A percentile compares a stretch with the other conserved stretches of the same genome.
Conservation (phyloP, 2,888 invertebrate species). For the Mellilla xanthometata region DNA sequence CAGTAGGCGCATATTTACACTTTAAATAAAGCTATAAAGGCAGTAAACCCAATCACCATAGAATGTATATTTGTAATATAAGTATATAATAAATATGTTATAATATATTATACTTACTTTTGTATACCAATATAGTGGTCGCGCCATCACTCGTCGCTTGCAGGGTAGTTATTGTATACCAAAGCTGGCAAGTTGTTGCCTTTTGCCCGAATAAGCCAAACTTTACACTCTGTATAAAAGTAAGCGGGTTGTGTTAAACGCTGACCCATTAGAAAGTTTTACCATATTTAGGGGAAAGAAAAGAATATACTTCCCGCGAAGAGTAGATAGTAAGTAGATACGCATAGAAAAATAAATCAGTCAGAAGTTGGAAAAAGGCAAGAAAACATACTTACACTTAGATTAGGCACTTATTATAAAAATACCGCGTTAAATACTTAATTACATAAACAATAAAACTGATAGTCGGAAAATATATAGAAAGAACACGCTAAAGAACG, state of each 20-base stretch:
- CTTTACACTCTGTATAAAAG: slow-evolving; percentile 46
- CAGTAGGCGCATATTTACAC: neutral
- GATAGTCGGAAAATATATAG: too few relatives aligned
- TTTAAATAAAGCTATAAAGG: slow-evolving; percentile 21
- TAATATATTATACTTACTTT: slow-evolving; percentile 60
- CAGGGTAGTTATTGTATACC: slow-evolving; percentile 41
- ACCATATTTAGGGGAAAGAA: slow-evolving; percentile 2
- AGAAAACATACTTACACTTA: neutral
- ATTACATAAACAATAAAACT: too few relatives aligned
- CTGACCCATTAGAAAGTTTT: slow-evolving; percentile 32
- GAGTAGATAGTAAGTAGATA: too few relatives aligned
- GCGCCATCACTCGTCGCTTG: slow-evolving; percentile 46
- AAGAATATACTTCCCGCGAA: neutral
- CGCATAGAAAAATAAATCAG: neutral
- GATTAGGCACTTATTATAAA: too few relatives aligned
- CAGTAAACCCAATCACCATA: slow-evolving; percentile 30
- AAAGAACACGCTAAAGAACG: slow-evolving; percentile 2
- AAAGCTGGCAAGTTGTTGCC: slow-evolving; percentile 45
- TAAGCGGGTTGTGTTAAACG: slow-evolving; percentile 38
- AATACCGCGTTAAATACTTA: too few relatives aligned
- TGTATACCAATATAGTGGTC: slow-evolving; percentile 41
- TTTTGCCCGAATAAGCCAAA: slow-evolving; percentile 54
- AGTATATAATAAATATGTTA: slow-evolving; percentile 43
- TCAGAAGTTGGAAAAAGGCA: neutral
- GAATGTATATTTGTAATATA: slow-evolving; percentile 20